These are phyloP conservation scores for Fopius arisanus DNA, from an alignment of 1,140 invertebrate species.

Conservation along the genomic window DNA sequence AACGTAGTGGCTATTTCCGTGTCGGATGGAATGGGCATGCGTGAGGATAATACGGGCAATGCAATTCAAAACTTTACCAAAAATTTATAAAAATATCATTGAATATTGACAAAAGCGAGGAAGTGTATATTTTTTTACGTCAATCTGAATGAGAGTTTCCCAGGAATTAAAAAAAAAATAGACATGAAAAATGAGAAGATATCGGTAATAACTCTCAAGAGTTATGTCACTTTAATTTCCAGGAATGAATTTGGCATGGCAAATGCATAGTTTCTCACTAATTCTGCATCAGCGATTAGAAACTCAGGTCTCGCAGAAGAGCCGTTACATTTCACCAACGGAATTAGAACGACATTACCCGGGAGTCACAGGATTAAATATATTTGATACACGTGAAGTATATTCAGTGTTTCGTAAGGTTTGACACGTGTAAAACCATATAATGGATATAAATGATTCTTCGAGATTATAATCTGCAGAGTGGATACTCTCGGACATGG, in stretches of 20 bases:
- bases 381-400: not conserved
- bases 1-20: constrained; percentile 20
- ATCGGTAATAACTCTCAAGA: too few relatives aligned
- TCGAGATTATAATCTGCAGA: not conserved
- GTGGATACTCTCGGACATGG: not conserved
- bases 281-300: constrained; percentile 13
- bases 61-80: too few relatives aligned
- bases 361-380: not conserved
- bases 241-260: constrained; percentile 20
- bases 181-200: too few relatives aligned
- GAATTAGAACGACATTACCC: constrained; percentile 13
- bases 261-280: constrained; percentile 1
- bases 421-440: not conserved
- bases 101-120: too few relatives aligned
- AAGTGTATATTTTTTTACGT: too few relatives aligned
- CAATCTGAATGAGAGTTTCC: too few relatives aligned
- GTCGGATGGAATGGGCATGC: constrained; percentile 21
- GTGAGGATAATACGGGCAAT: not conserved
- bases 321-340: constrained; percentile 2
- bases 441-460: constrained; percentile 19
- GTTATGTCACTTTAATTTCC: not conserved
- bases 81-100: too few relatives aligned
- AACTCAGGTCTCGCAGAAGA: constrained; percentile 4
- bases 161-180: too few relatives aligned
- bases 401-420: not conserved